These are phyloP conservation scores for Diabrotica undecimpunctata DNA, from an alignment of 1,140 invertebrate species.

Conservation along the genomic window DNA sequence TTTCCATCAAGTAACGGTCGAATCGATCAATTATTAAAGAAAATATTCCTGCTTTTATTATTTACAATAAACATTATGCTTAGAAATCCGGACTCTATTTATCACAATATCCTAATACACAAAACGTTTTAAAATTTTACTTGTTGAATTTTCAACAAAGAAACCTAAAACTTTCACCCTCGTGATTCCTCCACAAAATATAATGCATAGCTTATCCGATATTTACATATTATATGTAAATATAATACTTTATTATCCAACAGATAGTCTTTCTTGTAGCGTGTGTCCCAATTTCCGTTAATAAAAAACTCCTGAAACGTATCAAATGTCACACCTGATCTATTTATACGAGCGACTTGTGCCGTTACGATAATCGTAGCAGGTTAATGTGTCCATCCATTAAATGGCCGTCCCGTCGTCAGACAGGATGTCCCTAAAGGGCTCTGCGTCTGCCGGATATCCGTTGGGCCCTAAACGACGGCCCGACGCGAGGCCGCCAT, in stretches of 20 bases:
- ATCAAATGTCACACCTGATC: constrained; percentile 9
- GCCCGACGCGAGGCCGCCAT: constrained; percentile 8
- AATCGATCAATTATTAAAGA: too few species aligned
- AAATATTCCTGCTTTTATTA: too few species aligned
- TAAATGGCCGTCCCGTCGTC: constrained; percentile 20
- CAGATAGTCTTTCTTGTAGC: not conserved
- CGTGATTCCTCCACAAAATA: too few species aligned
- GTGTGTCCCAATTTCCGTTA: not conserved
- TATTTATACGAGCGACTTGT: constrained; percentile 12
- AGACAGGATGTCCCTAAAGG: constrained; percentile 31
- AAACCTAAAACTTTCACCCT: too few species aligned
- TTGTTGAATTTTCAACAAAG: too few species aligned
- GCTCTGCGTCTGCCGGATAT: constrained; percentile 29
- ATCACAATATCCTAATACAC: too few species aligned
- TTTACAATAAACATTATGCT: too few species aligned
- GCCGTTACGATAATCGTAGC: constrained; percentile 13
- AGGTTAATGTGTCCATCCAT: constrained; percentile 25
- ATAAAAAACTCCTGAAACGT: not conserved
- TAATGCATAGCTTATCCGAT: too few species aligned
- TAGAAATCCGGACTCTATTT: too few species aligned
- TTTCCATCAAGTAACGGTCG: too few species aligned
- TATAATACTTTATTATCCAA: not conserved
- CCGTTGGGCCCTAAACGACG: constrained; percentile 24
- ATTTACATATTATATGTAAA: too few species aligned
- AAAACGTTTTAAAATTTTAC: too few species aligned